A percentile compares a stretch with the other conserved stretches of the same genome.
These are phyloP conservation scores for Rhincodon typus DNA, from an alignment of 2,797 vertebrate genomes.

Conservation along the genomic window DNA sequence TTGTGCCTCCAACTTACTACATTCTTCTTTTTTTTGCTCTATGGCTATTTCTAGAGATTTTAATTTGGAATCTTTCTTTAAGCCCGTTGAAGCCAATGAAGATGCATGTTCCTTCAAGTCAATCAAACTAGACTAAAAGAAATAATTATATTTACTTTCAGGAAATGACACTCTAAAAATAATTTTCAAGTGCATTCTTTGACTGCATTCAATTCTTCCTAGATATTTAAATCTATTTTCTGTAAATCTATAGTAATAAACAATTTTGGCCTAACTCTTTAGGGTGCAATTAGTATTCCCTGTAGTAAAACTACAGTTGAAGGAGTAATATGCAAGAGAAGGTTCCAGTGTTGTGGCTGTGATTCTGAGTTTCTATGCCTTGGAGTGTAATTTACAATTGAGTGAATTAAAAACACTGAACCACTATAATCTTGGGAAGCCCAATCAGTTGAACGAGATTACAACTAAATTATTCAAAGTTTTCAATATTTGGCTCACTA, in stretches of 20 bases:
- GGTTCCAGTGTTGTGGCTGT: neutral
- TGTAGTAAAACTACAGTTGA: neutral
- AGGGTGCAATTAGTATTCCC: neutral
- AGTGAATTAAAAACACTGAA: neutral
- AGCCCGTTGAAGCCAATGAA: conserved; percentile 86
- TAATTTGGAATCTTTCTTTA: conserved; percentile 97
- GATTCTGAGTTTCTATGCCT: neutral
- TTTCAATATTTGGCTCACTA: neutral
- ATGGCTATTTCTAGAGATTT: conserved; percentile 98
- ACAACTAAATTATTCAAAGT: neutral
- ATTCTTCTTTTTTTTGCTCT: conserved; percentile 99
- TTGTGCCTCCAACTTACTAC: conserved; percentile 97
- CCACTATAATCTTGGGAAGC: neutral
- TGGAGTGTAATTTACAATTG: neutral
- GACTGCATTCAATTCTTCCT: neutral
- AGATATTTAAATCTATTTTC: neutral
- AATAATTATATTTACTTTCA: neutral
- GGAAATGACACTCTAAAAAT: neutral
- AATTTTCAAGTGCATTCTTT: neutral
- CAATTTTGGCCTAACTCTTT: neutral
- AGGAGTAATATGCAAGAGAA: neutral
- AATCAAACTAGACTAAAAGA: conserved; percentile 87
- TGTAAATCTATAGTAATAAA: neutral
- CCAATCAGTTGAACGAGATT: neutral
- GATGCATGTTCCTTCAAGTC: conserved; percentile 98